Evolutionary conservation across 2,888 invertebrate genomes (phyloP), one percentile per base, ranked within the genome.

Genomic region (Taphrorychus bicolor): DNA sequence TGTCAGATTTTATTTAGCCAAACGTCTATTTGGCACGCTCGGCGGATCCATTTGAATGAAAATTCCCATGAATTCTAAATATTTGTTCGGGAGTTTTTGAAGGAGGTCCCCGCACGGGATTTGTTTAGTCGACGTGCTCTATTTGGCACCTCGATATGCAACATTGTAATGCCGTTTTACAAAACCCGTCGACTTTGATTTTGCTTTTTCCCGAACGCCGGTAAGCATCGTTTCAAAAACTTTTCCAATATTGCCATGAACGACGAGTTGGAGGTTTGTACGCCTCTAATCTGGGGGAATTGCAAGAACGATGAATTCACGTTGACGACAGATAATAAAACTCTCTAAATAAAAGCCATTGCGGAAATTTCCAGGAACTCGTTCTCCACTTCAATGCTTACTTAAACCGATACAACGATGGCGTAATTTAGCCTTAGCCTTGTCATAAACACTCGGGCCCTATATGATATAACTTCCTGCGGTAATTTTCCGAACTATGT

Each of bases 51-150:
- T 45, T 45, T 45, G 45, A 54, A 54, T 32, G 54, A 54, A 54
- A 54, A 21, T 54, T 54, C 17, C 32, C 54, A 54, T 54, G 54
- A 54, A 54, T 54, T 32, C 54, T 16, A 54, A 54, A 54, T 54
- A 54, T 54, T 54, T 54, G 32, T 23, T 21, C 54, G 32, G 7
- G 32, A 32, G n/a, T 17, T 32, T 18, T 54, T 54, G 21, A 54
- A 54, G 32, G 14, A 14, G 54, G 7, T 18, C 22, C 19, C 22
- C 52, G 22, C 52, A 22, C 19, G 52, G 52, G 54, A 54, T 24
- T 54, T 54, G 54, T 54, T 54, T 54, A 54, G 45, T 45, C 45
- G 45, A 45, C 45, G 45, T 45, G 45, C 45, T 45, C 17, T 45
- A 45, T 45, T 45, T 45, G 45, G n/a, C n/a, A n/a, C 45, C 45